These are phyloP conservation scores for Meandrusa payeni DNA, from an alignment of 2,888 invertebrate species.

Conservation along the genomic window DNA sequence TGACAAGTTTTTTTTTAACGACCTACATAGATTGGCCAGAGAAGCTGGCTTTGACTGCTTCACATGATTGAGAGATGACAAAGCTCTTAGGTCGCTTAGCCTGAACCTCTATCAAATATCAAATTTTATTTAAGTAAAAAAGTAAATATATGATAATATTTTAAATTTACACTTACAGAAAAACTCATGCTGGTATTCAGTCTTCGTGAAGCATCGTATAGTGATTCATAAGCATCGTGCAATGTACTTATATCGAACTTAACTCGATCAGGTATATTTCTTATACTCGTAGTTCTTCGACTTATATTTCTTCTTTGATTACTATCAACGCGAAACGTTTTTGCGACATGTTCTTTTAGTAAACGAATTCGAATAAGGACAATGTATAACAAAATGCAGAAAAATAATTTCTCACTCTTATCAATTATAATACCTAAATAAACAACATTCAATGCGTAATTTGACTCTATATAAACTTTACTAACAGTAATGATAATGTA, in stretches of 20 bases:
- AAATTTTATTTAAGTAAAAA: too few relatives aligned
- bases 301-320: not conserved
- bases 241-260: constrained; percentile 17
- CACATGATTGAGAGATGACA: too few relatives aligned
- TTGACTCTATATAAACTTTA: not conserved
- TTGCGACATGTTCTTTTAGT: constrained; percentile 24
- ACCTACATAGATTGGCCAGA: too few relatives aligned
- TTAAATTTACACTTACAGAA: constrained; percentile 18
- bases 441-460: constrained; percentile 10
- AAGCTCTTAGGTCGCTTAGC: too few relatives aligned
- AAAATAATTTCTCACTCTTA: constrained; percentile 27
- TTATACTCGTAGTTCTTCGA: not conserved
- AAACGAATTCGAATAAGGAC: constrained; percentile 25
- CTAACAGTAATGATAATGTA: not conserved
- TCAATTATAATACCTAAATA: constrained; percentile 24
- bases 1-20: too few relatives aligned
- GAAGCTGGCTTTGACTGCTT: too few relatives aligned
- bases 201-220: constrained; percentile 12
- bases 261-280: not conserved
- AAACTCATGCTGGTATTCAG: constrained; percentile 21
- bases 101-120: too few relatives aligned
- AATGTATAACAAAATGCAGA: constrained; percentile 20
- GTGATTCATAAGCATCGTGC: constrained; percentile 13
- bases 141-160: too few relatives aligned
- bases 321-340: constrained; percentile 4